Conservation (phyloP, 2,797 vertebrate species). For the Sebastes baramenuke region DNA sequence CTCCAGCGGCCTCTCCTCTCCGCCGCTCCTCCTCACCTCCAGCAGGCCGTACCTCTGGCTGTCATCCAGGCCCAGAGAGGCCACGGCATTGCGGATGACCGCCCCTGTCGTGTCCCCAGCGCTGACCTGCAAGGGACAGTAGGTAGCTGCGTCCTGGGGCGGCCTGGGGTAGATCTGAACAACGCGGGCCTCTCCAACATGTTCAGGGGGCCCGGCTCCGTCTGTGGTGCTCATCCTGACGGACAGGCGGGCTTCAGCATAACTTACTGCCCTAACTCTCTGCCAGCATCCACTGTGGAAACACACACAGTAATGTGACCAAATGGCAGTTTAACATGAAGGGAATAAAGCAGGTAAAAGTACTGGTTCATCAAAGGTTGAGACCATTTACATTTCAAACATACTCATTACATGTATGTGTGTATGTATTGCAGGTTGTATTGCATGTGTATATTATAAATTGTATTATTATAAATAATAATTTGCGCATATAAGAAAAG, state of each 20-base stretch:
- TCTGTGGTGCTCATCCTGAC: constrained; percentile 90
- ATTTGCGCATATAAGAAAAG: no score
- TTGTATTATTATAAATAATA: no score
- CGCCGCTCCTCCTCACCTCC: constrained; percentile 86
- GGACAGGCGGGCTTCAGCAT: constrained; percentile 79
- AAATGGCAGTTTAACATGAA: not conserved
- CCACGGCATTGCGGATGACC: constrained; percentile 83
- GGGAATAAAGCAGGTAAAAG: not conserved
- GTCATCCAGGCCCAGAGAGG: constrained; percentile 81
- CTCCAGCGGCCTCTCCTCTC: constrained; percentile 85
- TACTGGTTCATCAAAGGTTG: not conserved
- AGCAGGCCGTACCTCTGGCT: constrained; percentile 84
- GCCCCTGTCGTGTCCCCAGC: constrained; percentile 79
- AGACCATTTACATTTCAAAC: not conserved
- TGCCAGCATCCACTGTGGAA: constrained; percentile 68
- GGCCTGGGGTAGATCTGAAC: constrained; percentile 90
- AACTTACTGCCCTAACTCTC: constrained; percentile 68
- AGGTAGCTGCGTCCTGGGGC: constrained; percentile 67
- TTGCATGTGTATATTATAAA: no score
- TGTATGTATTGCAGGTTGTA: no score
- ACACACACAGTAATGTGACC: not conserved
- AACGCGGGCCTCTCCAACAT: constrained; percentile 73
- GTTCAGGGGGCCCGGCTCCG: constrained; percentile 68
- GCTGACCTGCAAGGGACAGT: constrained; percentile 85
- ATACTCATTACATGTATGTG: not conserved